A percentile compares a stretch with the other conserved stretches of the same genome.
Evolutionary conservation across 2,888 invertebrate species (phyloP).

Genomic region (Adelphocoris suturalis): DNA sequence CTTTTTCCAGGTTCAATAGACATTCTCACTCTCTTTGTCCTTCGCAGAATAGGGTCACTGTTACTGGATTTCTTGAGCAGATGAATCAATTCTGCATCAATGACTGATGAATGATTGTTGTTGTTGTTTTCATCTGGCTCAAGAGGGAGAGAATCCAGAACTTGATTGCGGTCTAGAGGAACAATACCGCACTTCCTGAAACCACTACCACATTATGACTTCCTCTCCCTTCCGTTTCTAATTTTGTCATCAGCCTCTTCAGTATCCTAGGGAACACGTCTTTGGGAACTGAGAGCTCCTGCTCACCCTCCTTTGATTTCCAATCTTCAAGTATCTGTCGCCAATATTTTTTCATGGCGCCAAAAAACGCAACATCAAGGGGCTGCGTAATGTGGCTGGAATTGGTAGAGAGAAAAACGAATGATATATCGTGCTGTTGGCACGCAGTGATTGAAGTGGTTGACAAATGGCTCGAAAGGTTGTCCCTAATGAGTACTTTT

Average conservation of each 20-base stretch:
- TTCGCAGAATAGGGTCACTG: not conserved
- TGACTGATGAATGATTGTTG: not conserved
- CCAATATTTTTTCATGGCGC: conserved; percentile 76
- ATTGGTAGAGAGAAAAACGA: conserved; percentile 76
- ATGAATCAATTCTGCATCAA: not conserved
- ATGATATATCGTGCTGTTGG: conserved; percentile 76
- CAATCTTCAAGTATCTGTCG: conserved; percentile 74
- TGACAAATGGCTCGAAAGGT: conserved; percentile 76
- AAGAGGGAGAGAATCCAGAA: conserved; percentile 31
- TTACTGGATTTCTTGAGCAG: not conserved
- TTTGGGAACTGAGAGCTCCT: conserved; percentile 23
- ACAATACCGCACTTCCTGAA: conserved; percentile 24
- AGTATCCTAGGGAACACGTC: not conserved
- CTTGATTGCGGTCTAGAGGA: conserved; percentile 31
- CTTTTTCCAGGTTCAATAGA: conserved; percentile 19
- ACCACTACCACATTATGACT: conserved; percentile 2
- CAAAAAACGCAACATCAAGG: conserved; percentile 76
- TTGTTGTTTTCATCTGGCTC: not conserved
- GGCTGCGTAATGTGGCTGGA: conserved; percentile 76
- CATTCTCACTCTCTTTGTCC: not conserved
- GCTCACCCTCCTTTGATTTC: conserved; percentile 53
- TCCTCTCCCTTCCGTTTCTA: conserved; percentile 6
- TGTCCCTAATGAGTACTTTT: conserved; percentile 77
- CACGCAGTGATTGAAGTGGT: conserved; percentile 76
- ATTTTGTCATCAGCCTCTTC: not conserved